A percentile compares a stretch with the other conserved stretches of the same genome.
Evolutionary conservation across 1,140 invertebrate species (phyloP).

Genomic region (Sinella curviseta): DNA sequence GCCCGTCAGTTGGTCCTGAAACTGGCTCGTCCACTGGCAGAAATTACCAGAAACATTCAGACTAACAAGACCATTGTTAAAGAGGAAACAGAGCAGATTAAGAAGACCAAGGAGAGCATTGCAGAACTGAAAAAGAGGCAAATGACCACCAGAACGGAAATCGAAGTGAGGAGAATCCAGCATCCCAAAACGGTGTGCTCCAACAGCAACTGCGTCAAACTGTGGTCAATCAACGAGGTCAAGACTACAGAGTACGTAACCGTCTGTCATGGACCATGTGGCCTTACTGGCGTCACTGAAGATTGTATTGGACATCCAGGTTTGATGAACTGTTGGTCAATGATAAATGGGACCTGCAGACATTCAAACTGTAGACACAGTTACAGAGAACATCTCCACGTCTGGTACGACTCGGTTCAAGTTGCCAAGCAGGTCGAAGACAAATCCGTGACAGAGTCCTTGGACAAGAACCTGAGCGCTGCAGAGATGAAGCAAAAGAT

Average conservation of each 20-base stretch:
- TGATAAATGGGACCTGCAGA: background rate
- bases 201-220: background rate
- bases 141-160: background rate
- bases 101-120: background rate
- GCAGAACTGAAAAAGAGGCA: background rate
- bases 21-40: background rate
- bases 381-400: background rate
- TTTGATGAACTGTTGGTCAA: constrained; percentile 4
- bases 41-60: constrained; percentile 4
- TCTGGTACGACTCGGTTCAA: background rate
- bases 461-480: background rate
- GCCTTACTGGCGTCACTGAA: background rate
- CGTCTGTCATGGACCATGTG: background rate
- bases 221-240: background rate
- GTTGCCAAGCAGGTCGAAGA: background rate
- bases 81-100: background rate
- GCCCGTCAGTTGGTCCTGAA: background rate
- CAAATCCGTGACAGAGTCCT: background rate
- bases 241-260: background rate
- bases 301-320: background rate
- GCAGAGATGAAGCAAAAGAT: background rate
- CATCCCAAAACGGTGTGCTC: background rate
- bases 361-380: background rate
- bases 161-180: background rate
- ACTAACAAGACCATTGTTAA: constrained; percentile 31